A percentile compares a stretch with the other conserved stretches of the same genome.
phyloP scores from a whole-genome alignment of 1,140 invertebrate genomes.

The Apis dorsata region DNA sequence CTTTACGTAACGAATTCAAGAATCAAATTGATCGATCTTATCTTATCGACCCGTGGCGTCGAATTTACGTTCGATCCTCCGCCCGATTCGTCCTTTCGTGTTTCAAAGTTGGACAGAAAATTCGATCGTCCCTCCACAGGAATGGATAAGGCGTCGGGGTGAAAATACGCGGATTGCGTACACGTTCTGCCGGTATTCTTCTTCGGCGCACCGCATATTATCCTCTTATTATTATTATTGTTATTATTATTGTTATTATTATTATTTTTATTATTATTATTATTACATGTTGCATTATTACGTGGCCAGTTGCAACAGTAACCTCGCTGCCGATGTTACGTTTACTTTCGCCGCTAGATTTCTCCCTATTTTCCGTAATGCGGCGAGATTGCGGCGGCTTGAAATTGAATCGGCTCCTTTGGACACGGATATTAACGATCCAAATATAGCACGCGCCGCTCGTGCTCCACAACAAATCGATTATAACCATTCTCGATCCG shows the following conservation, averaged over 20 bases:
- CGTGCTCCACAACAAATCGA: constrained; percentile 8
- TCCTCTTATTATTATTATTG: constrained; percentile 48
- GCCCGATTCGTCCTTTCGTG: not conserved
- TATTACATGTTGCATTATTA: constrained; percentile 68
- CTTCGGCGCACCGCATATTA: constrained; percentile 53
- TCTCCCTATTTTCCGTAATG: constrained; percentile 76
- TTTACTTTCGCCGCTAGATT: constrained; percentile 75
- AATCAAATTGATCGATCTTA: constrained; percentile 14
- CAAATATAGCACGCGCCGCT: constrained; percentile 20
- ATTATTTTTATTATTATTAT: constrained; percentile 61
- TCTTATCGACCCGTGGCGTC: not conserved
- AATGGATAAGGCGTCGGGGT: not conserved
- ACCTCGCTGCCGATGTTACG: constrained; percentile 63
- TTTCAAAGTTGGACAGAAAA: not conserved
- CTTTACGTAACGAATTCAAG: not conserved
- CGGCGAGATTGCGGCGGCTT: constrained; percentile 67
- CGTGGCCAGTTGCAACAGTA: constrained; percentile 57
- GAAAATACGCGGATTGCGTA: constrained; percentile 18
- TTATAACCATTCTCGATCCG: not conserved
- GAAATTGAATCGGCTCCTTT: constrained; percentile 73
- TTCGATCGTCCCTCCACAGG: not conserved
- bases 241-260: constrained; percentile 62
- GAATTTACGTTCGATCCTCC: constrained; percentile 10
- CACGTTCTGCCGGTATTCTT: not conserved
- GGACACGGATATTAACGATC: constrained; percentile 41